phyloP scores from a whole-genome alignment of 2,888 invertebrate species.

The Drosophila mimetica region DNA sequence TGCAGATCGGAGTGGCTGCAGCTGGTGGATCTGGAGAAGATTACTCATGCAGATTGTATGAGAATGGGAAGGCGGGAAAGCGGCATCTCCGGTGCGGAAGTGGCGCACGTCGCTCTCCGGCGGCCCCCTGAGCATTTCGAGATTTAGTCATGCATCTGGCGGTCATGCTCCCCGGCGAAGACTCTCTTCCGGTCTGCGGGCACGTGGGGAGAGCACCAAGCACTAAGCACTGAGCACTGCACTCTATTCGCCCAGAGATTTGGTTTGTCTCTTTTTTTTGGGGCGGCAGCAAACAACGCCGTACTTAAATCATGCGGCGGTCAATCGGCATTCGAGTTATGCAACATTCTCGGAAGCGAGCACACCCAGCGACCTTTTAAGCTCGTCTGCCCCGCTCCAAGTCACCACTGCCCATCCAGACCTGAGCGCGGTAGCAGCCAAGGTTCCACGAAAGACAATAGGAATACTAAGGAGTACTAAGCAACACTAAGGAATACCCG shows the following conservation, averaged over 20 bases:
- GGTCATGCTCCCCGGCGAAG: conserved; percentile 1
- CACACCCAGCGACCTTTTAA: conserved; percentile 56
- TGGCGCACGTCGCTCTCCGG: conserved; percentile 5
- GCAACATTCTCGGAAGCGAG: conserved; percentile 57
- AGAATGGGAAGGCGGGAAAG: background rate
- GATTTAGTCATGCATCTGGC: conserved; percentile 16
- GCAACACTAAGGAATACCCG: background rate
- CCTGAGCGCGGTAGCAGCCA: conserved; percentile 29
- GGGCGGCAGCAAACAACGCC: background rate
- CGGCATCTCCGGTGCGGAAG: conserved; percentile 29
- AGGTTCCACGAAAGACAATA: background rate
- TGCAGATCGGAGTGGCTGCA: background rate
- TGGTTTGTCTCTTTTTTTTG: background rate
- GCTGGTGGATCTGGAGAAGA: background rate
- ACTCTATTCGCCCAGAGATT: background rate
- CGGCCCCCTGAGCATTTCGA: background rate
- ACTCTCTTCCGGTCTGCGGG: conserved; percentile 35
- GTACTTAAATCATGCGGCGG: conserved; percentile 70
- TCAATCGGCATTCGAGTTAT: conserved; percentile 65
- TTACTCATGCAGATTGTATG: conserved; percentile 22
- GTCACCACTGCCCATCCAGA: conserved; percentile 41
- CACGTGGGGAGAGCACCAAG: conserved; percentile 20
- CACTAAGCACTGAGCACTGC: background rate
- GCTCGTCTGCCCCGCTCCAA: conserved; percentile 29
- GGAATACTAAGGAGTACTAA: background rate